phyloP scores from a whole-genome alignment of 2,888 invertebrate genomes.

The Pristionchus maxplancki region DNA sequence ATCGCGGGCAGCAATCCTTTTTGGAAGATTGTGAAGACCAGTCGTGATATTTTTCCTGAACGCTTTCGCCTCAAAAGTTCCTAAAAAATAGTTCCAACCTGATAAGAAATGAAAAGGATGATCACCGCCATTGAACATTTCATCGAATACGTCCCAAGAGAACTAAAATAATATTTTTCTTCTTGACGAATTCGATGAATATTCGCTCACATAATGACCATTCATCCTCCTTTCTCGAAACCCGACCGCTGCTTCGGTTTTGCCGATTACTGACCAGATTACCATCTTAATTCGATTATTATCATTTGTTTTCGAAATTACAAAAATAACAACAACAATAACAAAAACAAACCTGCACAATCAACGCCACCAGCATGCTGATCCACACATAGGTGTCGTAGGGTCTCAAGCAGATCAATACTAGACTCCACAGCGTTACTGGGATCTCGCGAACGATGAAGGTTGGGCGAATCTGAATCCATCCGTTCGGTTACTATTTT shows the following conservation, averaged over 20 bases:
- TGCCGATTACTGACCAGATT: background rate
- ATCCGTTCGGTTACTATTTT: too few relatives aligned
- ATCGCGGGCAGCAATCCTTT: background rate
- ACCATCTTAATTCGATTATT: background rate
- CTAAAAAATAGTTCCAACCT: background rate
- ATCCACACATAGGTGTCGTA: conserved; percentile 31
- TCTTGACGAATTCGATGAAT: background rate
- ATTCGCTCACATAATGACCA: background rate
- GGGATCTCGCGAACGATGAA: conserved; percentile 42
- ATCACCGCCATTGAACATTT: conserved; percentile 11
- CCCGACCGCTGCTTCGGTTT: background rate
- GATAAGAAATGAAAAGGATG: background rate
- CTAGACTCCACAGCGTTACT: background rate
- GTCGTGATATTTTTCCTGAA: background rate
- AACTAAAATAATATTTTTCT: background rate
- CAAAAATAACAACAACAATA: too few relatives aligned
- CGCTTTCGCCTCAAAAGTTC: background rate
- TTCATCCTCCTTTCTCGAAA: background rate
- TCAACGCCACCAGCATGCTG: background rate
- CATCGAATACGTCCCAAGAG: background rate
- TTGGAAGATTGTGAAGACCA: background rate
- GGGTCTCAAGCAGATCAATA: conserved; percentile 12
- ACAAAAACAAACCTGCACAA: background rate
- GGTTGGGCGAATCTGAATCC: background rate
- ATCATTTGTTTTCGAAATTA: too few relatives aligned